A percentile compares a stretch with the other conserved stretches of the same genome.
Conservation (phyloP, 2,888 invertebrate species). For the Sinhomidia bicolor region DNA sequence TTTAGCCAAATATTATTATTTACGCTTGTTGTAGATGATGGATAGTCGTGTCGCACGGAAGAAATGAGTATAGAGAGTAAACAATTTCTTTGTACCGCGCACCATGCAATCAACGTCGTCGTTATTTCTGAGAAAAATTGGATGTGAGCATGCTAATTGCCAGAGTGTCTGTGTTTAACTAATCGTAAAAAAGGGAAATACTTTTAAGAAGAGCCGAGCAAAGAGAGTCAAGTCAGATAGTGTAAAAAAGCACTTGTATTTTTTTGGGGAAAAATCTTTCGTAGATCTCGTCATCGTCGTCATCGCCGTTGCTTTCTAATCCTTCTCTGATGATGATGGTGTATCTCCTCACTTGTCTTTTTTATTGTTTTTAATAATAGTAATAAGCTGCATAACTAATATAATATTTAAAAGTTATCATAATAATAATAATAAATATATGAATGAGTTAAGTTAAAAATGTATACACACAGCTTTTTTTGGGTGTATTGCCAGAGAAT, state of each 20-base stretch:
- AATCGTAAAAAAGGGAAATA: conserved; percentile 38
- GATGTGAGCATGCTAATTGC: conserved; percentile 56
- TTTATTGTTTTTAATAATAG: conserved; percentile 36
- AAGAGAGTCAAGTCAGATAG: background rate
- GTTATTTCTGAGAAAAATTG: conserved; percentile 22
- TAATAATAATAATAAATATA: conserved; percentile 6
- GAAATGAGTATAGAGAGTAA: background rate
- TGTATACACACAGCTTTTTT: conserved; percentile 41
- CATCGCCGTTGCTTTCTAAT: conserved; percentile 46
- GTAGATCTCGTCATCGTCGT: background rate
- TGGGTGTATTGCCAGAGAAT: conserved; percentile 71
- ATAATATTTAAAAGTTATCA: conserved; percentile 28
- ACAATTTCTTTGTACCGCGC: background rate
- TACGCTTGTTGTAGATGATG: background rate
- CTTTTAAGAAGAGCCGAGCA: background rate
- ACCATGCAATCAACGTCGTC: conserved; percentile 3
- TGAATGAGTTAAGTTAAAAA: background rate
- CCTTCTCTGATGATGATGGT: conserved; percentile 23
- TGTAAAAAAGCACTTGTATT: background rate
- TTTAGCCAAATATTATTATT: background rate
- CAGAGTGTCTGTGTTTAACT: conserved; percentile 54
- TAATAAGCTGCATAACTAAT: conserved; percentile 21
- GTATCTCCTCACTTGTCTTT: conserved; percentile 44
- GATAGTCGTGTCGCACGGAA: background rate
- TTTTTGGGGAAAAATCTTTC: conserved; percentile 24